Conservation (phyloP, 2,888 invertebrate species). For the Agrochola circellaris region DNA sequence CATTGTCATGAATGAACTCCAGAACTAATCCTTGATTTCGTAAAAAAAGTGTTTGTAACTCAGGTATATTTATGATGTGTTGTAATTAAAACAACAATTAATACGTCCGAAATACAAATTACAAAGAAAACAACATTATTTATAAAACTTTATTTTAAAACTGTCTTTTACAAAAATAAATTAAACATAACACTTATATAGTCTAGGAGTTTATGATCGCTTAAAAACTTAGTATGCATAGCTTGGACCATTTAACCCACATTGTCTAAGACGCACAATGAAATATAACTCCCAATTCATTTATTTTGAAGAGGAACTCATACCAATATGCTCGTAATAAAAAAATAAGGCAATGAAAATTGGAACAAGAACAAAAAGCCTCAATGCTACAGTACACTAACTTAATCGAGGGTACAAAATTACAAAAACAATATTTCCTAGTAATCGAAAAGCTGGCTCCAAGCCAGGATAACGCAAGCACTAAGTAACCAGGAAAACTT, state of each 20-base stretch:
- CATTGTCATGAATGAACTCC: not conserved
- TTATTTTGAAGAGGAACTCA: not conserved
- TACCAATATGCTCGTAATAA: not conserved
- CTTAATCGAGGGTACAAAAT: slow-evolving; percentile 43
- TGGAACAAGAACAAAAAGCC: slow-evolving; percentile 31
- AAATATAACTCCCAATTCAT: not conserved
- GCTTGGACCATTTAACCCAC: not conserved
- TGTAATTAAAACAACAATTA: not conserved
- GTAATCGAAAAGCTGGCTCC: slow-evolving; percentile 58
- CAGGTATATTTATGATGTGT: not conserved
- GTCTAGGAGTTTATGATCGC: slow-evolving; percentile 37
- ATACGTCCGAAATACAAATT: not conserved
- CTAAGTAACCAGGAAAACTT: slow-evolving; percentile 43
- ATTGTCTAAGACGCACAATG: not conserved
- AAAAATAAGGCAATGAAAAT: slow-evolving; percentile 23
- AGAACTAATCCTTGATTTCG: not conserved
- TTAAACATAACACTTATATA: slow-evolving; percentile 57
- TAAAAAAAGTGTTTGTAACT: not conserved
- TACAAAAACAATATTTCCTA: slow-evolving; percentile 55
- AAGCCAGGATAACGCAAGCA: slow-evolving; percentile 44
- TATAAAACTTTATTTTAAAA: slow-evolving; percentile 74
- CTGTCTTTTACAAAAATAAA: slow-evolving; percentile 73
- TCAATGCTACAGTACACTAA: slow-evolving; percentile 30
- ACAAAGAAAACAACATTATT: slow-evolving; percentile 41
- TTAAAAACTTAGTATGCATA: not conserved